Base-by-base conservation (phyloP, 2,113 vertebrate species). In the Ictalurus punctatus region DNA sequence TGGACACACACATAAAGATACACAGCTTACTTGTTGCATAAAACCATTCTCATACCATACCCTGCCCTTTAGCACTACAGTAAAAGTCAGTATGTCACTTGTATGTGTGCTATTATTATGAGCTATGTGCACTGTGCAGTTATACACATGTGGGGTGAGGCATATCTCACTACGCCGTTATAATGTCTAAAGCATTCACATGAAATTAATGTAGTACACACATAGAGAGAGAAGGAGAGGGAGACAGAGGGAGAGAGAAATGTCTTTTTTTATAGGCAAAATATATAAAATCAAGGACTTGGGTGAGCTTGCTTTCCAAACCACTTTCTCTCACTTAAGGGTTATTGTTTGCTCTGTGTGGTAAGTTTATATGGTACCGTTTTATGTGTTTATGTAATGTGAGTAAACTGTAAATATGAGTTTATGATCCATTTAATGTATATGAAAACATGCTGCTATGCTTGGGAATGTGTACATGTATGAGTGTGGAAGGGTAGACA, bases 71-170 rank as follows among this genome's bases (percentile, higher is more conserved):
- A 83, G 25, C 30, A 73, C 67, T 21, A 52, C 54, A 86, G 86
- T 91, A 88, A 91, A 89, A 83, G 23, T 83, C 40, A 63, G 61
- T 67, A 88, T 91, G 27, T 23, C 84, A 14, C 21, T 76, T 37
- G 61, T 37, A 27, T 86, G n/a, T 87, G 58, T 87, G 58, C 23
- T 63, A 8, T 82, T 61, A 61, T 40, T 59, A 61, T 61, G 58
- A 61, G 9, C 19, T 82, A 82, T 87, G 59, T 40, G 58, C 34
- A 30, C 4, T 44, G 34, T 67, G 25, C 27, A 21, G 27, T 54
- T 69, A 19, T 16, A 71, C 27, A 85, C 65, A 44, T 48, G 30
- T 34, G 54, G n/a, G 5, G 14, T 14, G 48, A 71, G 1, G 48
- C 54, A 48, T 56, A 85, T 56, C 63, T 73, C n/a, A 56, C 44